phyloP scores from a whole-genome alignment of 2,797 vertebrate species.

The Galago senegalensis region DNA sequence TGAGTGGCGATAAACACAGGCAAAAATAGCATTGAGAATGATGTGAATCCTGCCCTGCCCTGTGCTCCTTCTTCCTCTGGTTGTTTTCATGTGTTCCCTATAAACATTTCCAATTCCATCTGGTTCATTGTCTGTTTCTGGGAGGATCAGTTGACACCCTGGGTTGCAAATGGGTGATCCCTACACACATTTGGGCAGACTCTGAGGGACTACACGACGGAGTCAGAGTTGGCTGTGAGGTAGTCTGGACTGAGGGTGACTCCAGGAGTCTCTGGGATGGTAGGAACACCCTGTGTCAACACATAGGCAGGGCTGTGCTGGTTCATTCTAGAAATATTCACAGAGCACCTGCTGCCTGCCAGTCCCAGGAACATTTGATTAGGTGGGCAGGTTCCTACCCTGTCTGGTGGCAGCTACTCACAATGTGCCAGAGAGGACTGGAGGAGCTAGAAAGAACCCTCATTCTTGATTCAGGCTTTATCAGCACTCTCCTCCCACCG shows the following conservation, averaged over 20 bases:
- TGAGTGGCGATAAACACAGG: not conserved
- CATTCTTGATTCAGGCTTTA: not conserved
- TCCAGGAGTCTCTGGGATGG: not conserved
- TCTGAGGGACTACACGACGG: too few species aligned
- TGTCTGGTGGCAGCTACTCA: not conserved
- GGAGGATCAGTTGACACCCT: not conserved
- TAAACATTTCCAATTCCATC: not conserved
- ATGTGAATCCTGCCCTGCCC: not conserved
- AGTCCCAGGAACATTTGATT: not conserved
- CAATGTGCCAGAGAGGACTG: not conserved
- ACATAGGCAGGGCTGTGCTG: not conserved
- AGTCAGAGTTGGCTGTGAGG: not conserved
- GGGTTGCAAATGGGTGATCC: too few species aligned
- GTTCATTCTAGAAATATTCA: not conserved
- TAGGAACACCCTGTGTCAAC: not conserved
- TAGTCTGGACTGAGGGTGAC: not conserved
- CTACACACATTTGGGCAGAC: too few species aligned
- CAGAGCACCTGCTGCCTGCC: not conserved
- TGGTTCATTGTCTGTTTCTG: not conserved
- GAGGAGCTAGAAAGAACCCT: not conserved
- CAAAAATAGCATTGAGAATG: too few species aligned
- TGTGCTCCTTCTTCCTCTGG: too few species aligned
- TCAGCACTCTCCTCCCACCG: not conserved
- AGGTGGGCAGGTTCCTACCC: not conserved
- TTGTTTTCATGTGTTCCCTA: not conserved